Percentiles rank a stretch among this genome's conserved stretches.
Conservation (phyloP, 2,888 invertebrate species). For the Laspeyria flexula region DNA sequence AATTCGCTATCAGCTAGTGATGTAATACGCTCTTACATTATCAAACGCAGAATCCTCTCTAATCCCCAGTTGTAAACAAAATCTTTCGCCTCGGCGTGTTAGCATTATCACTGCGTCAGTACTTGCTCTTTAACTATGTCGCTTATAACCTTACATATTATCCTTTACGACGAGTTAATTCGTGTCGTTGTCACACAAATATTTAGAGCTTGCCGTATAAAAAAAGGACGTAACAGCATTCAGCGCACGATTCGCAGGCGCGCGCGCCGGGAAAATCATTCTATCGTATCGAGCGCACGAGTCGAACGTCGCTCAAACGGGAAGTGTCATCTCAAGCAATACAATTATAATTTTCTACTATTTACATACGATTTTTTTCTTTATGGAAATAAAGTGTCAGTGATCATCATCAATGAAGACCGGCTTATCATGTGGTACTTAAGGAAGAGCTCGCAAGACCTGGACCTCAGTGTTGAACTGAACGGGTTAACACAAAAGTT, state of each 20-base stretch:
- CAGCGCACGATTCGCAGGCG: slow-evolving; percentile 63
- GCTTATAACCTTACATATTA: slow-evolving; percentile 82
- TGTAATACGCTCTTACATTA: slow-evolving; percentile 71
- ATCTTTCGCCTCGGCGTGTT: slow-evolving; percentile 74
- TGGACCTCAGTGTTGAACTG: slow-evolving; percentile 47
- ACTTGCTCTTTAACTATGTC: slow-evolving; percentile 62
- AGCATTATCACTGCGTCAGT: slow-evolving; percentile 70
- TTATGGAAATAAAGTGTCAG: slow-evolving; percentile 22
- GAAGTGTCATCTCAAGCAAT: slow-evolving; percentile 58
- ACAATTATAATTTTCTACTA: slow-evolving; percentile 16
- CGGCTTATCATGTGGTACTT: slow-evolving; percentile 59
- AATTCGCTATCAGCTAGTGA: slow-evolving; percentile 63
- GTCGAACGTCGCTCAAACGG: slow-evolving; percentile 72
- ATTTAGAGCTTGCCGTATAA: slow-evolving; percentile 78
- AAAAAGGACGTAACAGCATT: slow-evolving; percentile 74
- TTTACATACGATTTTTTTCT: slow-evolving; percentile 24
- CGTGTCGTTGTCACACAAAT: slow-evolving; percentile 77
- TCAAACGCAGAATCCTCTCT: slow-evolving; percentile 75
- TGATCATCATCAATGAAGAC: slow-evolving; percentile 50
- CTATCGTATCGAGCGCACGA: slow-evolving; percentile 68
- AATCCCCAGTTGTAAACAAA: slow-evolving; percentile 81
- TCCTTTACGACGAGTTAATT: slow-evolving; percentile 82
- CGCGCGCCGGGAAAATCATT: slow-evolving; percentile 77
- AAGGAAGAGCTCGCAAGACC: slow-evolving; percentile 46
- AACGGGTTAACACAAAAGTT: slow-evolving; percentile 54